These are phyloP conservation scores for Colaptes auratus DNA, from an alignment of 2,113 vertebrate species.

Conservation along the genomic window DNA sequence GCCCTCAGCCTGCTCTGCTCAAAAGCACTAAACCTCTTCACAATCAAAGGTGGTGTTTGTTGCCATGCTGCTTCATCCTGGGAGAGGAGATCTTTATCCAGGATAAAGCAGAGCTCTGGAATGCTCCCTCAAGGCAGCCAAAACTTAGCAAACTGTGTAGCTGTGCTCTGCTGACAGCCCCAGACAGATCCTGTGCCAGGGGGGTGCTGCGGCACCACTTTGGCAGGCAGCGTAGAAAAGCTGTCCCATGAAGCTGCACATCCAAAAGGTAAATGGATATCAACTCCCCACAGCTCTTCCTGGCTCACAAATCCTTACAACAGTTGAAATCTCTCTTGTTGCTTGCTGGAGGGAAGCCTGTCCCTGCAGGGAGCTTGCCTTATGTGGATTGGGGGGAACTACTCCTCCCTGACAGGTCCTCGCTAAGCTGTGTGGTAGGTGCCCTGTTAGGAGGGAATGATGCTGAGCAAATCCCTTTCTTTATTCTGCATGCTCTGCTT, in stretches of 20 bases:
- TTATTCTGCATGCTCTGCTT: neutral
- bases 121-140: neutral
- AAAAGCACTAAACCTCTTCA: neutral
- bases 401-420: neutral
- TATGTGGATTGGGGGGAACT: accelerated
- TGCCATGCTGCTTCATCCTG: neutral
- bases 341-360: neutral
- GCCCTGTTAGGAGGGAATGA: neutral
- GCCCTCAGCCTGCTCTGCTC: neutral
- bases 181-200: neutral
- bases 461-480: neutral
- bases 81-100: neutral
- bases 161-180: neutral
- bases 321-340: no score
- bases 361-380: neutral
- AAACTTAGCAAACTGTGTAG: neutral
- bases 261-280: neutral
- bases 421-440: neutral
- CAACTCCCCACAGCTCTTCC: neutral
- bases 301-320: neutral
- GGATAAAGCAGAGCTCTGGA: neutral
- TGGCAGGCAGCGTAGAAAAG: neutral
- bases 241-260: neutral
- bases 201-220: neutral
- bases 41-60: neutral